Evolutionary conservation across 1,140 invertebrate genomes (phyloP), one percentile per base, ranked within the genome.

Genomic region (Bombus difficillimus): DNA sequence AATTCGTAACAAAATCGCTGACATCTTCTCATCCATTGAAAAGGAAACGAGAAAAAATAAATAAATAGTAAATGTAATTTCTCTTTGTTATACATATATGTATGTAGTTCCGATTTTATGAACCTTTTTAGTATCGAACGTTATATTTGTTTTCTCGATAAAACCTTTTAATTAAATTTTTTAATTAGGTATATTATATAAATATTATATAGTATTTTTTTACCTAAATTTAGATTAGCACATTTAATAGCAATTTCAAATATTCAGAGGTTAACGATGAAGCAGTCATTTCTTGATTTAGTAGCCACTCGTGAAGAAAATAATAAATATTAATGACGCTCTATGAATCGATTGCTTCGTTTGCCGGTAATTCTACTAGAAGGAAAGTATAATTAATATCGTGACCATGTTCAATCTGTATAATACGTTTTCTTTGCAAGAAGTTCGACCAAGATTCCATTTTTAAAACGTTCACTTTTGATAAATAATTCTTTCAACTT

Each of bases 321-420:
- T n/a, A 47, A 83, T 83, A 53, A 83, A 83, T 83, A 83, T 75
- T 75, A 5, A 83, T 66, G 59, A 18, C 69, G 12, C 18, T 6
- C 25, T 34, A 18, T 25, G 13, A 62, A 41, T n/a, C 59, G 41
- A 75, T 75, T 75, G 25, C n/a, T 75, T 66, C 28, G 32, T 22
- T 25, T 43, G 39, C 47, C 18, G 18, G 43, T 25, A 5, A 66
- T 66, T 43, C 13, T n/a, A 62, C 53, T 62, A n/a, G 15, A 2
- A 34, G 39, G 22, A n/a, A 66, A 75, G 72, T 76, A 76, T 83
- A 83, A 75, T 75, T 66, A 66, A 76, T 39, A 22, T 39, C 32
- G 32, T 53, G 41, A 66, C 41, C 41, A 10, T 64, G 72, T 72
- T 74, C 32, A 22, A 75, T 64, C 57, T 3, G 9, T 12, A 28